A percentile compares a stretch with the other conserved stretches of the same genome.
These are phyloP conservation scores for Corydoras sp. DNA, from an alignment of 2,113 vertebrate genomes.

Conservation along the genomic window DNA sequence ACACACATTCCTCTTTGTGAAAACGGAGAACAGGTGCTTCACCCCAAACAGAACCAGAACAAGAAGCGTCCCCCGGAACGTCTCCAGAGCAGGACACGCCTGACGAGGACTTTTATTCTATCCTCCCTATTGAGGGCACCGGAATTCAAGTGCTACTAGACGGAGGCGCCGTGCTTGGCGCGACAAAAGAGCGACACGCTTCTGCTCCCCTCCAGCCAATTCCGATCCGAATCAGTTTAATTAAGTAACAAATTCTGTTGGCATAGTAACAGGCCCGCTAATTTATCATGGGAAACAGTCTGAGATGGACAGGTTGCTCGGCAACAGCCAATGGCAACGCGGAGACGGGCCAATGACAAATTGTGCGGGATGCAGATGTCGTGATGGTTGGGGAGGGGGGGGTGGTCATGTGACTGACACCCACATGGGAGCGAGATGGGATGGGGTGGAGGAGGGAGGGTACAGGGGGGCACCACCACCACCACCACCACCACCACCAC, in stretches of 20 bases:
- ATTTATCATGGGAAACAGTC: conserved; percentile 89
- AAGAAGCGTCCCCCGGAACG: not conserved
- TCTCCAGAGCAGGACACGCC: not conserved
- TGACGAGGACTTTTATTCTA: too few species aligned
- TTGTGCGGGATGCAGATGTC: conserved; percentile 75
- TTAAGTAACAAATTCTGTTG: conserved; percentile 96
- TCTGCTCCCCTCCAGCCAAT: conserved; percentile 70
- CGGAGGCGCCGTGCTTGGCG: conserved; percentile 49
- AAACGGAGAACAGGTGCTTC: not conserved
- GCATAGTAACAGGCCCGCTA: conserved; percentile 88
- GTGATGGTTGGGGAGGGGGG: conserved; percentile 51
- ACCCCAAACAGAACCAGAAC: not conserved
- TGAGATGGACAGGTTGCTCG: conserved; percentile 82
- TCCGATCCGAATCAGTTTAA: conserved; percentile 88
- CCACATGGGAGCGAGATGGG: conserved; percentile 48
- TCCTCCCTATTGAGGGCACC: not conserved
- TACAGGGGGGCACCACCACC: not conserved
- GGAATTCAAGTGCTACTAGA: not conserved
- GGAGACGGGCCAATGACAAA: conserved; percentile 74
- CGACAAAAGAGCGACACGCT: conserved; percentile 56
- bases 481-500: conserved; percentile 16
- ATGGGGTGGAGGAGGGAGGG: not conserved
- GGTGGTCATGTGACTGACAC: conserved; percentile 60
- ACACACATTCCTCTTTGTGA: too few species aligned
- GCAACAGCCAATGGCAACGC: conserved; percentile 82